Percentiles rank a stretch among this genome's conserved stretches.
Evolutionary conservation across 2,888 invertebrate species (phyloP).

Genomic region (Megalurothrips usitatus): DNA sequence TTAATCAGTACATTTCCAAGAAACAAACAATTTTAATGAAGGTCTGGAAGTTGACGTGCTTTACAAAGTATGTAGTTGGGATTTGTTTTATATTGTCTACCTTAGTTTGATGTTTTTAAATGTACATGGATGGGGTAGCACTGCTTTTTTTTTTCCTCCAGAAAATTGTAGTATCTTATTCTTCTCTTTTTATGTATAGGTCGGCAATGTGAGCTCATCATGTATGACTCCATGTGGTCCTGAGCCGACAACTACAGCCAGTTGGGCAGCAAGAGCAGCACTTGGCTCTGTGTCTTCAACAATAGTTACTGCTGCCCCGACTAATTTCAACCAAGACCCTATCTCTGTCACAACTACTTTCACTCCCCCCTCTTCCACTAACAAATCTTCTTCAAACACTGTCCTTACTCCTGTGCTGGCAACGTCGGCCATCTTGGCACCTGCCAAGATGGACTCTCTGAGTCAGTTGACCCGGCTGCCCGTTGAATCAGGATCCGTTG

Average conservation of each 20-base stretch:
- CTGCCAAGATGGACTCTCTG: not conserved
- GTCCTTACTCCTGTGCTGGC: constrained; percentile 6
- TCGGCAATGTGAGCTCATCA: not conserved
- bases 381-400: constrained; percentile 16
- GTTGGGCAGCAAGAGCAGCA: constrained; percentile 15
- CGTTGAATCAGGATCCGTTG: constrained; percentile 27
- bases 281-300: constrained; percentile 19
- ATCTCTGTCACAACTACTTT: not conserved
- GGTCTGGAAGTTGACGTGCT: too few relatives aligned
- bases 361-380: constrained; percentile 5
- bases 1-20: not conserved
- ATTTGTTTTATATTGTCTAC: not conserved
- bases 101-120: not conserved
- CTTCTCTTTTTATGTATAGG: constrained; percentile 15
- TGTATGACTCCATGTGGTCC: not conserved
- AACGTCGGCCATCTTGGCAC: not conserved
- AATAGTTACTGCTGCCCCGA: constrained; percentile 9
- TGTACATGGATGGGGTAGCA: not conserved
- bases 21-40: not conserved
- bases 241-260: constrained; percentile 3
- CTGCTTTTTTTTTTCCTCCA: not conserved
- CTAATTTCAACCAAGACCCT: not conserved
- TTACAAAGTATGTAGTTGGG: too few relatives aligned
- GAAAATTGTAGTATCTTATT: not conserved
- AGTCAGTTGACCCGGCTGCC: constrained; percentile 10